Conservation (phyloP, 2,888 invertebrate genomes). For the Fissipunctia ypsillon region DNA sequence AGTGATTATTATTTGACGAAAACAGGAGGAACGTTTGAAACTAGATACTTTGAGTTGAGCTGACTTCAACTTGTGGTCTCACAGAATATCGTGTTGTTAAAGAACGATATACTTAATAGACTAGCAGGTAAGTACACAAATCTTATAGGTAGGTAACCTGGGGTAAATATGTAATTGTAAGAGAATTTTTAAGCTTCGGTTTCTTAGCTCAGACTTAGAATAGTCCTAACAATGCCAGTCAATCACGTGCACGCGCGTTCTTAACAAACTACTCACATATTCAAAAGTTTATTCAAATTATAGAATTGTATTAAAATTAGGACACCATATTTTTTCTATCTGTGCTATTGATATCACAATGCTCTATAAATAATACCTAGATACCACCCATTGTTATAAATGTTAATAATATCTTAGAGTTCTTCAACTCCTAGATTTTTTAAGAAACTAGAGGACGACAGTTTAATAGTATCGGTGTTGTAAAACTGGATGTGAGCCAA, state of each 20-base stretch:
- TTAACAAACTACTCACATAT: not conserved
- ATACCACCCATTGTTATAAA: constrained; percentile 34
- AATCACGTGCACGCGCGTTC: constrained; percentile 7
- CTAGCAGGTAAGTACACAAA: not conserved
- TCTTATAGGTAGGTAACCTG: not conserved
- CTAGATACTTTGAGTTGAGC: constrained; percentile 18
- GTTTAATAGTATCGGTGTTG: constrained; percentile 85
- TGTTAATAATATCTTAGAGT: constrained; percentile 8
- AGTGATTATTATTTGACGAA: constrained; percentile 56
- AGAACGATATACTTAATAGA: not conserved
- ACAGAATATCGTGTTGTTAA: not conserved
- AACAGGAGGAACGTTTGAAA: constrained; percentile 36
- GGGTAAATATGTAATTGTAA: not conserved
- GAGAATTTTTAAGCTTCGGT: not conserved
- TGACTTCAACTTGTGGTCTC: constrained; percentile 1
- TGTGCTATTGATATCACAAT: constrained; percentile 35
- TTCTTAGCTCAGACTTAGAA: not conserved
- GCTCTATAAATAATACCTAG: constrained; percentile 26
- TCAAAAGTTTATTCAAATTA: constrained; percentile 36
- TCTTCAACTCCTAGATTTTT: constrained; percentile 64
- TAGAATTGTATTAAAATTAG: constrained; percentile 23
- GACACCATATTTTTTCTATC: constrained; percentile 5
- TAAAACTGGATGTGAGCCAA: constrained; percentile 86
- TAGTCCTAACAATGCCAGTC: not conserved
- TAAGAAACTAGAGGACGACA: constrained; percentile 78